Percentiles rank a stretch among this genome's conserved stretches.
Conservation (phyloP, 1,140 invertebrate genomes). For the Holotrichia oblita region DNA sequence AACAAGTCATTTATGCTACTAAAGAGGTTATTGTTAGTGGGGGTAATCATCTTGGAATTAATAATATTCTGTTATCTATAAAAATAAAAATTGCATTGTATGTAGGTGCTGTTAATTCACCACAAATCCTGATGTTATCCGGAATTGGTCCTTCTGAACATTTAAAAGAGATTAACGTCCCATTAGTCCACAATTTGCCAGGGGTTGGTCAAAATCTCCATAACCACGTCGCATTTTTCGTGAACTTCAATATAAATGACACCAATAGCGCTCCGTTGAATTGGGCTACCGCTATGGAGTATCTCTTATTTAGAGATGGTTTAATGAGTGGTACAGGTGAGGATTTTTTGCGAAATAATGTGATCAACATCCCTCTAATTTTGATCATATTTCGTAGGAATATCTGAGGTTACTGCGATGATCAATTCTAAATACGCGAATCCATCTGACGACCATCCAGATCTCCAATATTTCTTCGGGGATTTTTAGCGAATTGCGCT, state of each 20-base stretch:
- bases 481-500: constrained; percentile 83
- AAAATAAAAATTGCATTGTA: background rate
- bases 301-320: constrained; percentile 83
- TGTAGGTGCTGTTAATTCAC: constrained; percentile 78
- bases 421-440: constrained; percentile 84
- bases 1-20: constrained; percentile 67
- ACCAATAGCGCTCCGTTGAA: constrained; percentile 83
- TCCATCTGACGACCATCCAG: constrained; percentile 78
- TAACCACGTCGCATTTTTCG: constrained; percentile 83
- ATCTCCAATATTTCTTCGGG: constrained; percentile 89
- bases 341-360: background rate
- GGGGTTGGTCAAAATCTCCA: constrained; percentile 89
- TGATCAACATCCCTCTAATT: too few relatives aligned
- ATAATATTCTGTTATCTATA: background rate
- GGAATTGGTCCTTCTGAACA: constrained; percentile 83
- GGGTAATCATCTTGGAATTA: constrained; percentile 57
- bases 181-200: constrained; percentile 77
- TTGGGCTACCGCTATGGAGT: constrained; percentile 90
- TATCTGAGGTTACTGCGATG: constrained; percentile 85
- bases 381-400: constrained; percentile 66
- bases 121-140: constrained; percentile 84
- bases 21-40: constrained; percentile 75
- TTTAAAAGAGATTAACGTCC: constrained; percentile 70
- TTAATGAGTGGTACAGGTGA: constrained; percentile 84
- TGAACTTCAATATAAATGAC: constrained; percentile 83